Conservation (phyloP, 2,888 invertebrate genomes). For the Epinotia ramella region DNA sequence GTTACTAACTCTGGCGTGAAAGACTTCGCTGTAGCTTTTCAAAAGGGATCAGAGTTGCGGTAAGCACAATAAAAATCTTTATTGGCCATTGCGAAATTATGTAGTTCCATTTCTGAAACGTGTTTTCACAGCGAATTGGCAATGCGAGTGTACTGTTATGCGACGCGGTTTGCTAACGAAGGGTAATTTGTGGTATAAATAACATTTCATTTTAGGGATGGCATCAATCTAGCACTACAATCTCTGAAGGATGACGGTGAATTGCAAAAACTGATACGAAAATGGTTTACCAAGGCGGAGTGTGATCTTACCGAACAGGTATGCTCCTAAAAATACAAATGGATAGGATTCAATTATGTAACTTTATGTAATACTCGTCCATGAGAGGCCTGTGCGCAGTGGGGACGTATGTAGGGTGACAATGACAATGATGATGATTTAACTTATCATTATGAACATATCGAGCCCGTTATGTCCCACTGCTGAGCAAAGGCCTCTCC, state of each 20-base stretch:
- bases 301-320: slow-evolving; percentile 62
- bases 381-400: no score
- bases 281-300: slow-evolving; percentile 89
- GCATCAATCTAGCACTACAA: slow-evolving; percentile 96
- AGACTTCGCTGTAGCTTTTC: slow-evolving; percentile 98
- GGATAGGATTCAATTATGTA: neutral
- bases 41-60: slow-evolving; percentile 96
- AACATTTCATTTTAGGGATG: slow-evolving; percentile 88
- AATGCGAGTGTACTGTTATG: slow-evolving; percentile 43
- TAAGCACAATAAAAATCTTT: slow-evolving; percentile 65
- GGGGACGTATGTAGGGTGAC: no score
- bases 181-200: slow-evolving; percentile 37
- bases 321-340: slow-evolving; percentile 30
- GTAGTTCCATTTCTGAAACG: slow-evolving; percentile 44
- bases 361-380: neutral
- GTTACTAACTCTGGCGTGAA: slow-evolving; percentile 87
- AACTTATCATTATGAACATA: no score
- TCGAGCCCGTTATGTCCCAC: no score
- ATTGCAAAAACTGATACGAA: slow-evolving; percentile 94
- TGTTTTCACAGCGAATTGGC: slow-evolving; percentile 43
- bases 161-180: slow-evolving; percentile 11
- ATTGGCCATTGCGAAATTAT: slow-evolving; percentile 44
- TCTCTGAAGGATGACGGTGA: slow-evolving; percentile 96
- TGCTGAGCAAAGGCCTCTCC: no score
- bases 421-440: no score